Conservation (phyloP, 2,113 vertebrate species). For the Piprites chloris region DNA sequence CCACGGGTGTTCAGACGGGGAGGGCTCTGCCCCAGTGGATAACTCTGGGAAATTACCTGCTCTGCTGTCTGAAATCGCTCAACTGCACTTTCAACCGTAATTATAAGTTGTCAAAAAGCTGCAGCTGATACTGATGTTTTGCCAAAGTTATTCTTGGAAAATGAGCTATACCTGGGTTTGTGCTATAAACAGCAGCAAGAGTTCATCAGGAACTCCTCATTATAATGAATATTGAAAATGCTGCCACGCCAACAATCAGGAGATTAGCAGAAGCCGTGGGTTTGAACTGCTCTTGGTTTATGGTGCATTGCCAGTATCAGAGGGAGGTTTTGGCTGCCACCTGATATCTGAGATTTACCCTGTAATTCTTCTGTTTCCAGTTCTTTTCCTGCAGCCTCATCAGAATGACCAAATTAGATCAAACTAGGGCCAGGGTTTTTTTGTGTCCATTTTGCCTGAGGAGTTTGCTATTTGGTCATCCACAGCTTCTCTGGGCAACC, state of each 20-base stretch:
- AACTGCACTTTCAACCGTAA: not conserved
- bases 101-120: constrained; percentile 26
- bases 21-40: not conserved
- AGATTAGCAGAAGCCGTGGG: not conserved
- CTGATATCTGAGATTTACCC: not conserved
- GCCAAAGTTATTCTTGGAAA: not conserved
- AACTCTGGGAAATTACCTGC: not conserved
- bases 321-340: not conserved
- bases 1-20: rapidly evolving
- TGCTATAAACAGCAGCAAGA: not conserved
- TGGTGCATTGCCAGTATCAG: not conserved
- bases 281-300: not conserved
- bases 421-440: not conserved
- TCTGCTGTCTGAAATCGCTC: not conserved
- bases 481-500: not conserved
- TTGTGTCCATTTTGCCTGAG: not conserved
- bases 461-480: not conserved
- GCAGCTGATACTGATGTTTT: not conserved
- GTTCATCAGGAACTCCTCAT: not conserved
- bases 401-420: not conserved
- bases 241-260: not conserved
- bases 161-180: not conserved
- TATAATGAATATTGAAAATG: not conserved
- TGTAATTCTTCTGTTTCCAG: not conserved
- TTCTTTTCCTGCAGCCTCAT: not conserved